Evolutionary conservation across 1,140 invertebrate species (phyloP).

Genomic region (Neodiprion pinetum): DNA sequence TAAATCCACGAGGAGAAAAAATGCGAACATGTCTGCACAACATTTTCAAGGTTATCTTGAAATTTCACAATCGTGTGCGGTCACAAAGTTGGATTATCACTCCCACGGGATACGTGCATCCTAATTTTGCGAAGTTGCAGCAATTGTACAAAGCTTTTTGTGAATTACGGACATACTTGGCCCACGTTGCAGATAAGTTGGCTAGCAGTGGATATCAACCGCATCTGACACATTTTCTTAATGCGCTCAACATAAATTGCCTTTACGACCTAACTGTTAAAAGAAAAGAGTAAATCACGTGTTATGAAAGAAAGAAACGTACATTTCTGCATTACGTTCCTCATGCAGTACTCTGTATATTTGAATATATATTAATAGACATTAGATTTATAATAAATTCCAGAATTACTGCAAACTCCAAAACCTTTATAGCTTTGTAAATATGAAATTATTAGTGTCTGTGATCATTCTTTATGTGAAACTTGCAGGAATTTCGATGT

Average conservation of each 20-base stretch:
- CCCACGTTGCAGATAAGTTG: slow-evolving; percentile 54
- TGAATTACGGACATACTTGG: slow-evolving; percentile 51
- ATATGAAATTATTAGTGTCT: not conserved
- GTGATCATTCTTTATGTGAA: not conserved
- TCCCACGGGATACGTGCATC: slow-evolving; percentile 37
- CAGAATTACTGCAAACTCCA: not conserved
- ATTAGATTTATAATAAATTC: not conserved
- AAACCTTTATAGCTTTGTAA: not conserved
- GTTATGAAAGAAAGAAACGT: too few relatives aligned
- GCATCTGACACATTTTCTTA: slow-evolving; percentile 56
- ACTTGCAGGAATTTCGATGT: not conserved
- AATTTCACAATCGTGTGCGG: slow-evolving; percentile 70
- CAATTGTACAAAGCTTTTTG: slow-evolving; percentile 56
- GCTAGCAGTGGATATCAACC: slow-evolving; percentile 57
- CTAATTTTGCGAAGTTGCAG: slow-evolving; percentile 51
- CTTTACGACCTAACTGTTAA: slow-evolving; percentile 48
- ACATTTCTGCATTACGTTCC: not conserved
- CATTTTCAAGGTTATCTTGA: slow-evolving; percentile 73
- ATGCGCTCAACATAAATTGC: slow-evolving; percentile 58
- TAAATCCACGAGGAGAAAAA: slow-evolving; percentile 71
- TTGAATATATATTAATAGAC: not conserved
- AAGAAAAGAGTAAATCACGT: slow-evolving; percentile 6
- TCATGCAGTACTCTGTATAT: not conserved
- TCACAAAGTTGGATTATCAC: slow-evolving; percentile 44
- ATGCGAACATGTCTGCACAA: slow-evolving; percentile 70